A percentile compares a stretch with the other conserved stretches of the same genome.
phyloP scores from a whole-genome alignment of 2,888 invertebrate genomes.

The Crepidodera aurea region DNA sequence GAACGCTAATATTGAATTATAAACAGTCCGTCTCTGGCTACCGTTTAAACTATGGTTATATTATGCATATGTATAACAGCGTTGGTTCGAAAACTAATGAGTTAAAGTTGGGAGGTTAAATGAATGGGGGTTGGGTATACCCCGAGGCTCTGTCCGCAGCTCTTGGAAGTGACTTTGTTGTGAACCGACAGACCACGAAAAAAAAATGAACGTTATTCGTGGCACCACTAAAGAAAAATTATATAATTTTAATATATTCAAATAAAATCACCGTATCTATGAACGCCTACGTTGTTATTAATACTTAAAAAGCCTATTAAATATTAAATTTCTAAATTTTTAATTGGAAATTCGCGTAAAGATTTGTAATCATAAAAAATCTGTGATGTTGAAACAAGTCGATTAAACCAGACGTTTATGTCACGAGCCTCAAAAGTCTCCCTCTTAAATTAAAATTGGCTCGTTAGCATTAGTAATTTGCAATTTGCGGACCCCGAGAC shows the following conservation, averaged over 20 bases:
- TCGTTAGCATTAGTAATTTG: no score
- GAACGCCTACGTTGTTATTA: no score
- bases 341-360: no score
- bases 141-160: slow-evolving; percentile 38
- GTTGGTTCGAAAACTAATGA: slow-evolving; percentile 46
- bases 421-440: no score
- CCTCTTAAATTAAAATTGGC: no score
- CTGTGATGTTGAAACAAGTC: no score
- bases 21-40: slow-evolving; percentile 12
- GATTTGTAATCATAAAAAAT: no score
- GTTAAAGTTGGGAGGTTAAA: slow-evolving; percentile 48
- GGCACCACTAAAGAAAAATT: neutral
- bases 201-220: slow-evolving; percentile 7
- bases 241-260: neutral
- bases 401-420: no score
- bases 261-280: neutral
- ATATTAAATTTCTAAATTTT: no score
- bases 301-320: no score
- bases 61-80: slow-evolving; percentile 42
- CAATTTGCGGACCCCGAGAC: no score
- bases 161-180: slow-evolving; percentile 41
- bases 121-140: slow-evolving; percentile 42
- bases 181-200: slow-evolving; percentile 22
- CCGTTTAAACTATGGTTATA: slow-evolving; percentile 38
- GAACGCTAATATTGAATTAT: no score